These are phyloP conservation scores for Podarcis raffonei DNA, from an alignment of 2,113 vertebrate genomes.

Conservation along the genomic window DNA sequence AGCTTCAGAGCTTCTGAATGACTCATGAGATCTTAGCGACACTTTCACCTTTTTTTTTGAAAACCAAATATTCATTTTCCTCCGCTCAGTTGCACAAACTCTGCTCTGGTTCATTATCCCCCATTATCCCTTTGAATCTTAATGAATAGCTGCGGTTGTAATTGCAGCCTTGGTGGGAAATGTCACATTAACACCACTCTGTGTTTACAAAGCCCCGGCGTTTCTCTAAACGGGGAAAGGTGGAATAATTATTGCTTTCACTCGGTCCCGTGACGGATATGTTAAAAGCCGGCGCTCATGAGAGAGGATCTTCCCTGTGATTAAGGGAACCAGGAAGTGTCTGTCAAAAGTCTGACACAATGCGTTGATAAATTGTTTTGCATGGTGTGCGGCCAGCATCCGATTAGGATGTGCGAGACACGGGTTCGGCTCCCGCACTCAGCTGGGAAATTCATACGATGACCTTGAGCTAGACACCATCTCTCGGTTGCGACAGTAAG, in stretches of 20 bases:
- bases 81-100: neutral
- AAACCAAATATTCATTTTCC: neutral
- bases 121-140: neutral
- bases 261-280: neutral
- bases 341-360: neutral
- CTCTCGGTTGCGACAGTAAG: no score
- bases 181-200: neutral
- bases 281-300: neutral
- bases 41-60: neutral
- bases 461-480: no score
- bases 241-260: neutral
- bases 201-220: neutral
- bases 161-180: neutral
- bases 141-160: neutral
- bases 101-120: neutral
- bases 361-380: no score
- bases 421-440: no score
- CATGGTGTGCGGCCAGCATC: no score
- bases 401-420: no score
- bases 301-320: neutral
- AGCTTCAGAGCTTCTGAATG: no score
- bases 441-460: no score
- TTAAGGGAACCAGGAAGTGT: neutral
- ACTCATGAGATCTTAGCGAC: neutral
- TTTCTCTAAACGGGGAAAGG: neutral